These are phyloP conservation scores for Tineola bisselliella DNA, from an alignment of 2,888 invertebrate genomes.

Conservation along the genomic window DNA sequence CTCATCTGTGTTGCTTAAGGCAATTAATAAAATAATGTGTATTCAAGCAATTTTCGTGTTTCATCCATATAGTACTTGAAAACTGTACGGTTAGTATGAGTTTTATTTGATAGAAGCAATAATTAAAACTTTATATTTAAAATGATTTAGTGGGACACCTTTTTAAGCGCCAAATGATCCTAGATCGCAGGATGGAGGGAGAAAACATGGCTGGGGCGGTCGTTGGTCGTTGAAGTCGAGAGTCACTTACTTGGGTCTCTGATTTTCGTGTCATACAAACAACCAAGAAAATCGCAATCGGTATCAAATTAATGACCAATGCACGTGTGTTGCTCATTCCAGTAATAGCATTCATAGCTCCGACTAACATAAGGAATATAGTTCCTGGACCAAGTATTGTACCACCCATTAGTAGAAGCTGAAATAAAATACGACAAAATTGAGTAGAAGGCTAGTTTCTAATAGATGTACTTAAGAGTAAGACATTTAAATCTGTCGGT, in stretches of 20 bases:
- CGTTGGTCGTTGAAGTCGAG: too few species aligned
- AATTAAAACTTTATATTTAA: too few species aligned
- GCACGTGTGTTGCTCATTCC: conserved; percentile 74
- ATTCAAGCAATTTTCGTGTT: too few species aligned
- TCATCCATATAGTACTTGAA: too few species aligned
- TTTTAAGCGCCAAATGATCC: too few species aligned
- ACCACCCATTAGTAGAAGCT: conserved; percentile 74
- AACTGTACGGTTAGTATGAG: too few species aligned
- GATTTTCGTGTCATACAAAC: conserved; percentile 76
- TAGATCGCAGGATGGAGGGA: too few species aligned
- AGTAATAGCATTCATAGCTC: conserved; percentile 82
- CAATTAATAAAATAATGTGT: too few species aligned
- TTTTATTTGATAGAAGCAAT: too few species aligned
- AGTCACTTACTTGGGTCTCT: conserved; percentile 73
- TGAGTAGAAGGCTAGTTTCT: background rate
- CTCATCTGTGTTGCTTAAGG: too few species aligned
- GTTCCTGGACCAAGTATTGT: conserved; percentile 85
- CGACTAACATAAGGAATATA: conserved; percentile 84
- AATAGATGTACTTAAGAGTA: background rate
- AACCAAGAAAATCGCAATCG: conserved; percentile 72
- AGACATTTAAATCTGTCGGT: background rate
- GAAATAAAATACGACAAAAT: conserved; percentile 19
- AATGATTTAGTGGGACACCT: too few species aligned
- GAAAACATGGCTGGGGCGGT: too few species aligned
- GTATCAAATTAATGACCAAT: conserved; percentile 73